Conservation (phyloP, 2,797 vertebrate species). For the Rachycentron canadum region DNA sequence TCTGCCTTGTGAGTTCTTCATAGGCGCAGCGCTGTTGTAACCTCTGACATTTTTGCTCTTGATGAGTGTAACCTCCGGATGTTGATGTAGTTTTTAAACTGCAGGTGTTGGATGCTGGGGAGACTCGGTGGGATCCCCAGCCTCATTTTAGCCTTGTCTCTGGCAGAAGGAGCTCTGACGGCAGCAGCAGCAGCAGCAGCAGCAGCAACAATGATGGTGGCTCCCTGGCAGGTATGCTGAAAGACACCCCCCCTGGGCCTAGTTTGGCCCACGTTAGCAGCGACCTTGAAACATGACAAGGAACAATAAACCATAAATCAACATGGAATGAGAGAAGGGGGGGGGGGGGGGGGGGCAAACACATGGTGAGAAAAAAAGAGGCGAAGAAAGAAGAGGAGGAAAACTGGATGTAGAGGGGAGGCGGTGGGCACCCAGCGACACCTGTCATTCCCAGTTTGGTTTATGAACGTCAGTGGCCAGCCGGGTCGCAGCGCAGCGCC, state of each 20-base stretch:
- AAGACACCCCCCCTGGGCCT: conserved; percentile 70
- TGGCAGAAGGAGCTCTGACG: conserved; percentile 53
- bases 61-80: conserved; percentile 40
- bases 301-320: conserved; percentile 86
- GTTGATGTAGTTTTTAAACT: conserved; percentile 52
- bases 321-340: conserved; percentile 47
- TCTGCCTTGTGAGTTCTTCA: conserved; percentile 7
- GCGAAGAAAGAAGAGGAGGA: conserved; percentile 16
- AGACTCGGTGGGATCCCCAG: conserved; percentile 47
- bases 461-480: conserved; percentile 79
- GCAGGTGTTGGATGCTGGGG: conserved; percentile 3
- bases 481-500: conserved; percentile 64
- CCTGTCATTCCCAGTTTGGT: conserved; percentile 84
- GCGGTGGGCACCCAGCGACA: conserved; percentile 62
- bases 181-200: conserved; percentile 42
- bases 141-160: conserved; percentile 51
- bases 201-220: conserved; percentile 38
- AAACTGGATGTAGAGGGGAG: conserved; percentile 24
- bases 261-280: conserved; percentile 72
- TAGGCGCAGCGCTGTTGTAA: conserved; percentile 33
- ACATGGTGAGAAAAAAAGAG: conserved; percentile 29
- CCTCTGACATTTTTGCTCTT: conserved; percentile 42
- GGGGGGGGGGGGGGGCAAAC: conserved; percentile 25
- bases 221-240: conserved; percentile 71
- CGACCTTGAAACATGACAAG: conserved; percentile 84